Conservation (phyloP, 2,888 invertebrate species). For the Drosophila leonis region DNA sequence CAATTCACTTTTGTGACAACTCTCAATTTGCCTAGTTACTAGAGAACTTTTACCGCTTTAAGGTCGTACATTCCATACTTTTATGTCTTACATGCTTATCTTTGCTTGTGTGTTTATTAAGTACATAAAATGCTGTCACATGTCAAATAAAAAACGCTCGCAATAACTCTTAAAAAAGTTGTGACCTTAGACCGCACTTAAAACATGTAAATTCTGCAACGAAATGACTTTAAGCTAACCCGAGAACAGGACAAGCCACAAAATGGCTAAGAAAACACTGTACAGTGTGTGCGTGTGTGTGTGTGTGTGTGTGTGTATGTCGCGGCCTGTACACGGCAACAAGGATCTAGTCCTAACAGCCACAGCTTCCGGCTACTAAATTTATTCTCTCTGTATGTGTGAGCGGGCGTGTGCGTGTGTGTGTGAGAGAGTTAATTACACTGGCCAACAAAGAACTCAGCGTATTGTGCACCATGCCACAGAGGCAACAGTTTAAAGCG, state of each 20-base stretch:
- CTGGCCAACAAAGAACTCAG: constrained; percentile 25
- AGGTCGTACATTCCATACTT: neutral
- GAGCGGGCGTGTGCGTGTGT: constrained; percentile 1
- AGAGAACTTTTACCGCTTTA: too few relatives aligned
- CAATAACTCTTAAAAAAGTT: constrained; percentile 3
- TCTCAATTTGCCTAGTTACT: neutral
- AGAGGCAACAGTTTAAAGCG: constrained; percentile 54
- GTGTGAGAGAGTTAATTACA: constrained; percentile 64
- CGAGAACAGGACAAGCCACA: constrained; percentile 9
- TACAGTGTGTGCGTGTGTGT: neutral
- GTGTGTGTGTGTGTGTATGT: neutral
- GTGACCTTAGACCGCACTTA: neutral
- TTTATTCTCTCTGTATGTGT: neutral
- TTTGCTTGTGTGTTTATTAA: neutral
- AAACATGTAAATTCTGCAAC: constrained; percentile 23
- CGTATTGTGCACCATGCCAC: constrained; percentile 8
- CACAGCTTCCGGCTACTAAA: constrained; percentile 45
- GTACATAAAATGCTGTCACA: constrained; percentile 1
- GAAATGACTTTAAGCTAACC: constrained; percentile 16
- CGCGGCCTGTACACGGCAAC: constrained; percentile 6
- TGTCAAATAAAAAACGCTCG: neutral
- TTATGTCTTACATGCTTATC: neutral
- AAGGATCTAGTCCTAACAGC: constrained; percentile 12
- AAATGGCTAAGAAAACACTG: constrained; percentile 23
- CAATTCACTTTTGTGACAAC: neutral